Evolutionary conservation across 2,113 vertebrate species (phyloP), one percentile per base, ranked within the genome.

Genomic region (Boleophthalmus pectinirostris): DNA sequence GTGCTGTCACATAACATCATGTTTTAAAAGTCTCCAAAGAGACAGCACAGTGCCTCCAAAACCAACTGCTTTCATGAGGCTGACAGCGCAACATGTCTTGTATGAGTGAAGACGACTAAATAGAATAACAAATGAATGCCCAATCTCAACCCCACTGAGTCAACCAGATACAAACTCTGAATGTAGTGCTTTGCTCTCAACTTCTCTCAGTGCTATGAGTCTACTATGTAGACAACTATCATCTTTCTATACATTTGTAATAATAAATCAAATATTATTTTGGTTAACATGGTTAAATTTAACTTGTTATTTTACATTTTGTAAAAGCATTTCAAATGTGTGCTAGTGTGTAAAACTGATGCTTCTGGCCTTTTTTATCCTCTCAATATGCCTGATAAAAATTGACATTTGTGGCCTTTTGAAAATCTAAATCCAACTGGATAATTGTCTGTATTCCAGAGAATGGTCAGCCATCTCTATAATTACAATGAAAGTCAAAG

Each of bases 351-450:
- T 20, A 53, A 53, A 53, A 5, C 51, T 53, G 18, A 53, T n/a
- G 18, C 3, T 53, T 53, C 51, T 9, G 20, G 56, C 29, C 24
- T 38, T 38, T 49, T 73, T 75, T 54, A 33, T 49, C 35, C 43
- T 25, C 25, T 77, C 65, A 63, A 47, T 68, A 24, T 16, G 15
- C 23, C n/a, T 66, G 73, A 74, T 70, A 18, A 15, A 46, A 18
- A 72, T 77, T 77, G 81, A 73, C 82, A 83, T 69, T 56, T 24
- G 24, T 74, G 81, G 35, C 35, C 75, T 77, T 82, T 86, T 74
- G 49, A 35, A 74, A 74, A 75, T 75, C 54, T 68, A 68, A 54
- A 45, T 75, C 78, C 80, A 77, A 81, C 43, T 49, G 78, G 66
- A 56, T 83, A 81, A 78, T 73, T 78, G 78, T 80, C 58, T 43